Conservation (phyloP, 2,113 vertebrate species). For the Mungos mungo region DNA sequence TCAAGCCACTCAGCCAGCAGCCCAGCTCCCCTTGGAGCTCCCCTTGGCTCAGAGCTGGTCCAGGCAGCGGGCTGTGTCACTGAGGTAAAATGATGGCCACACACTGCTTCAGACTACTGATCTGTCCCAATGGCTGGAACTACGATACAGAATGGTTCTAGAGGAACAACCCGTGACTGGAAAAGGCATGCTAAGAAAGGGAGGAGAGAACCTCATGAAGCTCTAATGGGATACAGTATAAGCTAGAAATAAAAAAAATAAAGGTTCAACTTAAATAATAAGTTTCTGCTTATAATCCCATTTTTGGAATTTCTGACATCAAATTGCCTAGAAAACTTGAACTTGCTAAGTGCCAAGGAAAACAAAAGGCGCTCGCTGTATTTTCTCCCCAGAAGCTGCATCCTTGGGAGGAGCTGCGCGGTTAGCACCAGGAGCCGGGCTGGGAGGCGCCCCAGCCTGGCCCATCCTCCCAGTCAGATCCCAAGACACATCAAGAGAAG, state of each 20-base stretch:
- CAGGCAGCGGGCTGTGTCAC: background rate
- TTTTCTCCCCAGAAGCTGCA: background rate
- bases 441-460: background rate
- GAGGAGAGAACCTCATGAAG: background rate
- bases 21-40: background rate
- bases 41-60: background rate
- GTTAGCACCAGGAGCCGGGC: background rate
- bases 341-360: background rate
- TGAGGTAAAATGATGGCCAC: background rate
- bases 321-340: background rate
- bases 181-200: background rate
- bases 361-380: background rate
- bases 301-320: conserved; percentile 1
- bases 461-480: background rate
- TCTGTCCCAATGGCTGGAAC: background rate
- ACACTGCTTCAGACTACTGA: background rate
- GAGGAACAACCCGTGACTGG: background rate
- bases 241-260: background rate
- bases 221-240: background rate
- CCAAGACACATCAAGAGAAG: background rate
- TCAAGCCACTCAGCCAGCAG: background rate
- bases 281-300: background rate
- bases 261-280: background rate
- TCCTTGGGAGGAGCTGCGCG: background rate
- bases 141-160: background rate